Base-by-base conservation (phyloP, 2,797 vertebrate species). In the Gastrophryne carolinensis region DNA sequence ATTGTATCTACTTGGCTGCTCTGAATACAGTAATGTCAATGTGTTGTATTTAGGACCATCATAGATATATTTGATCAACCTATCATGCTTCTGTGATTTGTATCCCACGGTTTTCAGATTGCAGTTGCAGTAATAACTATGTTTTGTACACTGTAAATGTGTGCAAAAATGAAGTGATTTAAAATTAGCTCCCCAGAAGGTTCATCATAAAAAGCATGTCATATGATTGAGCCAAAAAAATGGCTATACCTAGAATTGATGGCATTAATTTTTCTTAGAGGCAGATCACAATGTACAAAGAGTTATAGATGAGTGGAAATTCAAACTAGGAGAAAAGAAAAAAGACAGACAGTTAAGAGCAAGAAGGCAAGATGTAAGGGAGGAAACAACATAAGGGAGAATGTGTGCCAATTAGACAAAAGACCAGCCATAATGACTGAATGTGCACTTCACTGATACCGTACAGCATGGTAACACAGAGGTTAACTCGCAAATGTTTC, bases 271-370 rank as follows among this genome's bases (percentile, higher is more conserved):
- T 85, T 87, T 83, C 85, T 84, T 90, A 88, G 83, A 86, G 88
- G 79, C 79, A 85, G 82, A 78, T 83, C 86, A 82, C 82, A 86
- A 86, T 61, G 80, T 81, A 86, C 80, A 84, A 35, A 87, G 78
- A 86, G 75, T 82, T 86, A 91, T 82, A 91, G 86, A 66, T 34
- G 74, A 80, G 21, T 88, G 85, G 86, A 87, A 87, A 90, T 84
- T 90, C 84, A 84, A 87, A 89, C 90, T 90, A 89, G 83, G 81
- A 82, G 82, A 87, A 86, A 88, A 89, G 75, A 85, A 26, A 80
- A 56, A 52, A 77, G 49, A 68, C 81, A 88, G 83, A 85, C 80
- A 84, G 79, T 85, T 83, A 86, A 82, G 84, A 80, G 79, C 56
- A 84, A 77, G 80, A 17, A 80, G 24, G 23, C 19, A 29, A 83